Percentiles rank a stretch among this genome's conserved stretches.
Conservation (phyloP, 2,113 vertebrate genomes). For the Prunella fulvescens region DNA sequence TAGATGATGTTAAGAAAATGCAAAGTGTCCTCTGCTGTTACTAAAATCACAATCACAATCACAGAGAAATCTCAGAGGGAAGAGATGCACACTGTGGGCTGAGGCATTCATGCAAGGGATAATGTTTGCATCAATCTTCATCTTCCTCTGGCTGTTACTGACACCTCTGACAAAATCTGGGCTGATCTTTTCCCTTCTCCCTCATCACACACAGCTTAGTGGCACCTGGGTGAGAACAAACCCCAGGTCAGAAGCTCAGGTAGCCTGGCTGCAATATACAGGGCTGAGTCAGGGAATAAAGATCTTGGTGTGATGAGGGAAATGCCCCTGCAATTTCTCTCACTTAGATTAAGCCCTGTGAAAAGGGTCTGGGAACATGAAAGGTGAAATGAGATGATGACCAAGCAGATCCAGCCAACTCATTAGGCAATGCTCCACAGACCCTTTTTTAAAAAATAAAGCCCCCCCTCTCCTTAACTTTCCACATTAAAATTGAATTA, state of each 20-base stretch:
- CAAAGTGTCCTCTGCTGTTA: background rate
- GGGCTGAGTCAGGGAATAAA: background rate
- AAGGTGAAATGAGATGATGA: background rate
- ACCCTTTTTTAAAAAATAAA: background rate
- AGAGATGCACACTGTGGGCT: background rate
- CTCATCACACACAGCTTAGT: background rate
- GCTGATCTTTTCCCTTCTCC: background rate
- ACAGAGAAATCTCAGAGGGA: background rate
- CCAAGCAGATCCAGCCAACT: background rate
- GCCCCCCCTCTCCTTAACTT: background rate
- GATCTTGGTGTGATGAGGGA: background rate
- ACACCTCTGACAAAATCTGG: background rate
- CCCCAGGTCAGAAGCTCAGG: background rate
- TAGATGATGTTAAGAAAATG: background rate
- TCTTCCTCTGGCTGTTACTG: background rate
- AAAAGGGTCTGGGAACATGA: background rate
- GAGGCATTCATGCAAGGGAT: background rate
- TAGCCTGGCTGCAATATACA: background rate
- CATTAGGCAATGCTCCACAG: background rate
- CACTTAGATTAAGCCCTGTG: background rate
- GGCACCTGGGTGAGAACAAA: background rate
- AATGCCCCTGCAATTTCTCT: background rate
- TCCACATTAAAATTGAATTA: slow-evolving; percentile 26
- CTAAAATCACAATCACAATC: background rate
- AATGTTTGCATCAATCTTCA: background rate